Base-by-base conservation (phyloP, 2,797 vertebrate species). In the Limnodromus scolopaceus region DNA sequence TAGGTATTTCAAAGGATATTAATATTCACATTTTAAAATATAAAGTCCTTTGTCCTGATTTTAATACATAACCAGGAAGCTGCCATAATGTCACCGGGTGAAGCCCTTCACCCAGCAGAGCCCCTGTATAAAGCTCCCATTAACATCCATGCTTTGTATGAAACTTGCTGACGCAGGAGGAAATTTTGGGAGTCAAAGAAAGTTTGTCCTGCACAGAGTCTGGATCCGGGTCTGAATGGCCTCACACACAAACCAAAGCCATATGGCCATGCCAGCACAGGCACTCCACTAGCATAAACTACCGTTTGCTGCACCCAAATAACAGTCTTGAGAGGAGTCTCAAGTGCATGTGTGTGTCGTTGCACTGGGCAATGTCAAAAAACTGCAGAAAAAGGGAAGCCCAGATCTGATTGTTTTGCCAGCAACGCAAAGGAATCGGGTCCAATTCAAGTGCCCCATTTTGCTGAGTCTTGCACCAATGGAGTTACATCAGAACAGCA, bases 21-120 rank as follows among this genome's bases (percentile, higher is more conserved):
- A 93, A 92, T 90, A 94, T 79, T 90, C 38, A 65, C 12, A 61
- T 88, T 94, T 61, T 17, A 86, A 90, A 93, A 94, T 55, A 72
- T 61, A 23, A 77, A 72, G 22, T 48, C 14, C 13, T 43, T 46
- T 84, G 72, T 81, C 77, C 46, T 81, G 76, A 55, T 63, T 87
- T 89, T 49, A 86, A 70, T 55, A 45, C 6, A 23, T 63, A 92
- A 60, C 30, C 22, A 32, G 74, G 46, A 84, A 87, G 39, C 46
- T 88, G 25, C 39, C 23, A 11, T 68, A 46, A 49, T 11, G 6
- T 76, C 43, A 45, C 30, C 41, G 17, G 51, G 5, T 76, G 22
- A 84, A 86, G 14, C 41, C 48, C 51, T 84, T 87, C 22, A 45
- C 23, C 30, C 34, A 75, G 48, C 10, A 80, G 77, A 87, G 6